Conservation (phyloP, 2,113 vertebrate genomes). For the Mola mola region DNA sequence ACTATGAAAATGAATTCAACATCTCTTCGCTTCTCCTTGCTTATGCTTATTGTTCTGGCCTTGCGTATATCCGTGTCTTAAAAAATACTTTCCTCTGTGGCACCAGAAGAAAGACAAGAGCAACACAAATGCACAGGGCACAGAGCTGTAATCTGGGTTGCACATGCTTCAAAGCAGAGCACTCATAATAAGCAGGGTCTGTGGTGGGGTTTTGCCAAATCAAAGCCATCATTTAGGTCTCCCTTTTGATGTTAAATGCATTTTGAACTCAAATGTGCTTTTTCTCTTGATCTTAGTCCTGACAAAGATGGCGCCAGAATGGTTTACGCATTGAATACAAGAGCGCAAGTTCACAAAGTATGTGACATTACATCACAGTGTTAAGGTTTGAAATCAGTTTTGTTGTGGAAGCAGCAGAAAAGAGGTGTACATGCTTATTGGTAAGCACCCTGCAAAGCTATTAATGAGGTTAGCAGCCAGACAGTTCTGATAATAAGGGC, state of each 20-base stretch:
- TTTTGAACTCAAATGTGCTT: slow-evolving; percentile 50
- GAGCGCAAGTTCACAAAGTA: slow-evolving; percentile 21
- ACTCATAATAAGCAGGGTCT: slow-evolving; percentile 50
- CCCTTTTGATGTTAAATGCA: slow-evolving; percentile 60
- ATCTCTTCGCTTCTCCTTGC: slow-evolving; percentile 45
- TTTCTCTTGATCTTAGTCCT: slow-evolving; percentile 55
- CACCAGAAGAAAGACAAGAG: slow-evolving; percentile 29
- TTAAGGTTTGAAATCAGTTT: not conserved
- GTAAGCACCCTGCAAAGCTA: not conserved
- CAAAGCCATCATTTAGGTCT: slow-evolving; percentile 59
- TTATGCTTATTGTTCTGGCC: slow-evolving; percentile 57
- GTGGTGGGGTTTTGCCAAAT: slow-evolving; percentile 60
- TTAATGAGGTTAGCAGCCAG: not conserved
- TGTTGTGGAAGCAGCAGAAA: not conserved
- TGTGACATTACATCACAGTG: not conserved
- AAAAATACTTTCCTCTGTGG: slow-evolving; percentile 39
- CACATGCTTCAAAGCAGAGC: slow-evolving; percentile 59
- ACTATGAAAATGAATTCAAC: slow-evolving; percentile 68
- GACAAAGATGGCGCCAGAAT: slow-evolving; percentile 33
- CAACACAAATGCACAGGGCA: slow-evolving; percentile 39
- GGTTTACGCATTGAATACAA: slow-evolving; percentile 26
- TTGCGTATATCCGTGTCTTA: slow-evolving; percentile 34
- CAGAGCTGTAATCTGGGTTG: slow-evolving; percentile 48
- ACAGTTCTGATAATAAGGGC: no score
- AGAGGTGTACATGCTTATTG: not conserved